Evolutionary conservation across 2,113 vertebrate genomes (phyloP).

Genomic region (Tychaedon coryphoeus): DNA sequence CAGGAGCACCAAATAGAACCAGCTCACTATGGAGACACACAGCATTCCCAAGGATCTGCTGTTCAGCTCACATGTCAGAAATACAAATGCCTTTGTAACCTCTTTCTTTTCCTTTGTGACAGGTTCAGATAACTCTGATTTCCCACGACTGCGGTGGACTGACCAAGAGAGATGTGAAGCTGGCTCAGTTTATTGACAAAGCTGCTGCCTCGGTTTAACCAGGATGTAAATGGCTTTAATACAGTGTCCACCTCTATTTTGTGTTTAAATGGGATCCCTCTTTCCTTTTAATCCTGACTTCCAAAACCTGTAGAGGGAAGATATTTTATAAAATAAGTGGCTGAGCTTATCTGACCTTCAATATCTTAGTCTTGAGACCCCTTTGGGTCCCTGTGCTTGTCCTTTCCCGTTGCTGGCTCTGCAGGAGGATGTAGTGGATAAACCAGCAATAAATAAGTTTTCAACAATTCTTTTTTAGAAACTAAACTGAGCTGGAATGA

Average conservation of each 20-base stretch:
- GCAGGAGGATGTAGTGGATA: not conserved
- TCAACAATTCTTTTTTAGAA: not conserved
- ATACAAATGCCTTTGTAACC: not conserved
- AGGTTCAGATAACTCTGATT: constrained; percentile 95
- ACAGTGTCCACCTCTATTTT: not conserved
- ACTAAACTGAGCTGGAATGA: not conserved
- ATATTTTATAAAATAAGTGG: not conserved
- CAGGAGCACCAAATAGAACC: not conserved
- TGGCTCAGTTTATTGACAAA: constrained; percentile 95
- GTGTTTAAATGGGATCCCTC: not conserved
- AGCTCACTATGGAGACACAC: not conserved
- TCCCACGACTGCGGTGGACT: constrained; percentile 90
- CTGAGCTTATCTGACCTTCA: not conserved
- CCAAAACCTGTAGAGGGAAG: not conserved
- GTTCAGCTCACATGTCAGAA: not conserved
- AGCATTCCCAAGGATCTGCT: fast-evolving
- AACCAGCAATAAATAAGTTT: not conserved
- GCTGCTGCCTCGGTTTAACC: constrained; percentile 69
- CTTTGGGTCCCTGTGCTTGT: not conserved
- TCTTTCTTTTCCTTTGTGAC: constrained; percentile 11
- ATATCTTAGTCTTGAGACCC: not conserved
- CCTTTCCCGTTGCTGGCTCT: not conserved
- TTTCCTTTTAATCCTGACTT: not conserved
- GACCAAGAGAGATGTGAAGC: constrained; percentile 87
- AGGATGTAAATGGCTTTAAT: not conserved